Conservation (phyloP, 1,140 invertebrate genomes). For the Andricus grossulariae region DNA sequence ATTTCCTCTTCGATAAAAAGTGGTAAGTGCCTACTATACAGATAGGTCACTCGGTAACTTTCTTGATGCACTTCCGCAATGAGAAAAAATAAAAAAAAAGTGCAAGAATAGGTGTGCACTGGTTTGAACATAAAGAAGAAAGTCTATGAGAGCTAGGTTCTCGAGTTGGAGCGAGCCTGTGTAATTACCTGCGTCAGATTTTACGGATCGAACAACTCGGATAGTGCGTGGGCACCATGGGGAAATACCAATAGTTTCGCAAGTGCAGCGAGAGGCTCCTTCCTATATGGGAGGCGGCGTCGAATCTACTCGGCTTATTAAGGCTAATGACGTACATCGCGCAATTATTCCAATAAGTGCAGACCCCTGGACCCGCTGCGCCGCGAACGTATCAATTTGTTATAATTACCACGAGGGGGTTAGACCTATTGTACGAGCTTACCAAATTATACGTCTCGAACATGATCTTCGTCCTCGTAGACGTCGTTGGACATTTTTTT, state of each 20-base stretch:
- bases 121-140: slow-evolving; percentile 23
- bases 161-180: slow-evolving; percentile 32
- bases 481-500: too few species aligned
- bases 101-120: background rate
- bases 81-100: background rate
- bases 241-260: slow-evolving; percentile 26
- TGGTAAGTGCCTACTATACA: too few species aligned
- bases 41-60: too few species aligned
- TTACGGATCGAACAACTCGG: slow-evolving; percentile 13
- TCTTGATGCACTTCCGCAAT: slow-evolving; percentile 22
- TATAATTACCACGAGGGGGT: slow-evolving; percentile 49
- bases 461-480: background rate
- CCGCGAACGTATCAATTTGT: slow-evolving; percentile 61
- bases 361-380: slow-evolving; percentile 26
- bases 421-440: slow-evolving; percentile 35
- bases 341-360: slow-evolving; percentile 58
- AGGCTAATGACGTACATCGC: slow-evolving; percentile 58
- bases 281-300: slow-evolving; percentile 11
- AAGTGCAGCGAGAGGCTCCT: slow-evolving; percentile 12
- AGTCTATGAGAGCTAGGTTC: slow-evolving; percentile 42
- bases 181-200: slow-evolving; percentile 21
- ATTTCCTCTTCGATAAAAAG: too few species aligned
- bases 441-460: slow-evolving; percentile 22
- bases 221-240: slow-evolving; percentile 9
- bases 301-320: slow-evolving; percentile 54